Evolutionary conservation across 2,888 invertebrate genomes (phyloP), one percentile per base, ranked within the genome.

Genomic region (Helicoverpa assulta): DNA sequence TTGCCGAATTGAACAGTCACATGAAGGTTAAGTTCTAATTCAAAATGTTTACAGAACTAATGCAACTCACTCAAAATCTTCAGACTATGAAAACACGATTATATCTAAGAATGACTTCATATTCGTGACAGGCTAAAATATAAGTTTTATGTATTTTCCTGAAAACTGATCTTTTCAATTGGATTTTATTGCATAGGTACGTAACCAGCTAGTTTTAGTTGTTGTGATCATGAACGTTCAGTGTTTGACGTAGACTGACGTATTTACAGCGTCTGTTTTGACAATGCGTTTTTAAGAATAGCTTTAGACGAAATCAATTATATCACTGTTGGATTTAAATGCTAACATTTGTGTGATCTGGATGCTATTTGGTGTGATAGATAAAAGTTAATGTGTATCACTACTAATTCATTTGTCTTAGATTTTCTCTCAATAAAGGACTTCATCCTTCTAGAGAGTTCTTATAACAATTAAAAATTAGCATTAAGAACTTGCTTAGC

Each of bases 41-140:
- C 47, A 47, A 53, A 53, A 21, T 53, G 53, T 53, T 53, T 29
- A 47, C 47, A 6, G 47, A 47, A 47, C 47, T 47, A 47, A n/a
- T 47, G 47, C 47, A 47, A n/a, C 26, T 26, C 16, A 12, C 16
- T 47, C 16, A n/a, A 47, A 47, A n/a, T 47, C 16, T 47, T 47
- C 16, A 47, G 6, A 47, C n/a, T n/a, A 43, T 16, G 12, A 47
- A 47, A 12, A 47, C 40, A 40, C 40, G 12, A 2, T 14, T 47
- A n/a, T 47, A n/a, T 47, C n/a, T n/a, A 47, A 47, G 47, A 47
- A 47, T 47, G 47, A 47, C n/a, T n/a, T 47, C 47, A 47, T 6
- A 47, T 2, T 47, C 47, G 47, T 47, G 47, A 47, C 47, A n/a
- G n/a, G 47, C 47, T n/a, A 7, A n/a, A n/a, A 16, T 16, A n/a